Base-by-base conservation (phyloP, 2,888 invertebrate species). In the Lasioglossum malachurum region DNA sequence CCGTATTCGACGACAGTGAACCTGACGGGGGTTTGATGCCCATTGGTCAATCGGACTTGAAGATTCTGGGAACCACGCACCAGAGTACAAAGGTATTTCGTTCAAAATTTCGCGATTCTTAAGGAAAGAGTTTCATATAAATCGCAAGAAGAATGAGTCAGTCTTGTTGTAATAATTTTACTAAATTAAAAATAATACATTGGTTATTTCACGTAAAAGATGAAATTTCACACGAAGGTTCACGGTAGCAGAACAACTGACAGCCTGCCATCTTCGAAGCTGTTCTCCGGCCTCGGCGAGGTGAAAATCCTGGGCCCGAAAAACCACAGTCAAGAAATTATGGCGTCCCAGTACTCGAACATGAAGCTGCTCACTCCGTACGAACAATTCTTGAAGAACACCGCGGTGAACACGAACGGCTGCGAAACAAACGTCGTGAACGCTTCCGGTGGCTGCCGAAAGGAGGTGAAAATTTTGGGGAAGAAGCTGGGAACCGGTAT, bases 381-480 rank as follows among this genome's bases (percentile, higher is more conserved):
- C 81, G 93, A 94, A 72, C 93, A 94, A 71, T 93, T 92, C 53
- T 77, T 94, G 4, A 93, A 93, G 75, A 91, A 83, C 71, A 86
- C 86, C 10, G 84, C 86, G 4, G 75, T 91, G 49, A 84, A 86
- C 35, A 85, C 86, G 46, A 92, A 86, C 73, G 77, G 84, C 19
- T 91, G 80, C 74, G 83, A 86, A 57, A 79, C 82, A 19, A 83
- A 67, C 49, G 46, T 38, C 7, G n/a, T 82, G 14, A 84, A 75
- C 60, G 23, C 57, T 19, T 82, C 75, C 31, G 88, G 87, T 19
- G 89, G 81, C 2, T 89, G 87, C 46, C 92, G 92, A 49, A 94
- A 93, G 78, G 94, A 94, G 74, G 92, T 94, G n/a, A 94, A 93
- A 77, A 90, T 94, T 27, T 90, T 94, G 31, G 94, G 93, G 7